Evolutionary conservation across 1,140 invertebrate genomes (phyloP), one percentile per base, ranked within the genome.

Genomic region (Saccostrea glomerata): DNA sequence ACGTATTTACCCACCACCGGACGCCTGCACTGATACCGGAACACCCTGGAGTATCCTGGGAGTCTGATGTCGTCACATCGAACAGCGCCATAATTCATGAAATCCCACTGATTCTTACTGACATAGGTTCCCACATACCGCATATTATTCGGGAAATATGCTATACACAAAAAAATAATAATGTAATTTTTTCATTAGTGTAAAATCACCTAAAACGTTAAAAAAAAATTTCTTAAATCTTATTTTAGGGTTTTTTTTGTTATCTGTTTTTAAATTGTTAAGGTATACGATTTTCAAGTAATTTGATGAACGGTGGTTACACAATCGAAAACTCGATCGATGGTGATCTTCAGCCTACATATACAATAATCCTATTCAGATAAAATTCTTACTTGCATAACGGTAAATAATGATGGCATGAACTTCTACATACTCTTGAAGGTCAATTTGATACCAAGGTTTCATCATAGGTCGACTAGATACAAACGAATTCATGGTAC

Each of bases 71-170:
- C 83, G 47, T 87, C 89, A 86, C 89, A 89, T 30, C 89, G 40
- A 7, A 58, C 15, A 11, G 89, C 89, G 12, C 86, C 89, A 55
- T 87, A 86, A 15, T 77, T 86, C 15, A 89, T 30, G 40, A 89
- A 89, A 70, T 89, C 89, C 89, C 89, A 89, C 30, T 73, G 55
- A 40, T 87, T 36, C 36, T 86, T 87, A 36, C 89, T 89, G 12
- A 89, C 86, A 30, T 87, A 89, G 0, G 89, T 87, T 13, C 89
- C 89, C 0, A 89, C 23, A 83, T 66, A 66, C 56, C 89, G 73
- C 23, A 82, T 15, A 47, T 87, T 89, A 36, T 82, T 25, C 12
- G 89, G 89, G 73, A 87, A 89, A 83, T 86, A 87, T 25, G 55
- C 89, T 89, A 36, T 0, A 84, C 0, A 55, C 40, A 55, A 12